These are phyloP conservation scores for Bos javanicus DNA, from an alignment of 2,113 vertebrate genomes.

Conservation along the genomic window DNA sequence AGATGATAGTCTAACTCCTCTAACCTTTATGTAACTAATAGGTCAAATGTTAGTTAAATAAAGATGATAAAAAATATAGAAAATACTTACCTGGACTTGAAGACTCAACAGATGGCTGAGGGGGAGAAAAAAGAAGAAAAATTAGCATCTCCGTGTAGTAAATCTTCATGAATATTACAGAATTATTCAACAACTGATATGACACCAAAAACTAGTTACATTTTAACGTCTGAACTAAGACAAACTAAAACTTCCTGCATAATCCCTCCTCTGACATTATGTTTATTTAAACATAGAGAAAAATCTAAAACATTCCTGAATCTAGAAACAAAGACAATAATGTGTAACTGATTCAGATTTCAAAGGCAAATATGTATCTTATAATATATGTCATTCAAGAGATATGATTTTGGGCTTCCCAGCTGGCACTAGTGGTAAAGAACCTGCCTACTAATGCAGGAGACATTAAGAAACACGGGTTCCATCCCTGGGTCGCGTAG, in stretches of 20 bases:
- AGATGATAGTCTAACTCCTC: constrained; percentile 62
- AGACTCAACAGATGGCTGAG: constrained; percentile 93
- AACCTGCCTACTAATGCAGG: not conserved
- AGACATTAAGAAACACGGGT: not conserved
- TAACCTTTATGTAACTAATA: constrained; percentile 38
- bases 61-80: constrained; percentile 32
- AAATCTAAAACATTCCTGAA: not conserved
- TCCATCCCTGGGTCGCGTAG: not conserved
- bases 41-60: constrained; percentile 24
- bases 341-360: constrained; percentile 11
- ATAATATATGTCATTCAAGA: not conserved
- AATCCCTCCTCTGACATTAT: not conserved
- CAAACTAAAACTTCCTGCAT: not conserved
- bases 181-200: constrained; percentile 22
- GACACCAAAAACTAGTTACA: not conserved
- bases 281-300: not conserved
- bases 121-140: constrained; percentile 68
- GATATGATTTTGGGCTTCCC: not conserved
- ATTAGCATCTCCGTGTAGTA: constrained; percentile 63
- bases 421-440: not conserved
- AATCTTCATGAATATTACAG: constrained; percentile 1
- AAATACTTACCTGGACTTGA: constrained; percentile 92
- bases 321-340: constrained; percentile 12
- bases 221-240: not conserved
- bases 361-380: not conserved